Conservation (phyloP, 2,113 vertebrate genomes). For the Eudyptes chrysolophus region DNA sequence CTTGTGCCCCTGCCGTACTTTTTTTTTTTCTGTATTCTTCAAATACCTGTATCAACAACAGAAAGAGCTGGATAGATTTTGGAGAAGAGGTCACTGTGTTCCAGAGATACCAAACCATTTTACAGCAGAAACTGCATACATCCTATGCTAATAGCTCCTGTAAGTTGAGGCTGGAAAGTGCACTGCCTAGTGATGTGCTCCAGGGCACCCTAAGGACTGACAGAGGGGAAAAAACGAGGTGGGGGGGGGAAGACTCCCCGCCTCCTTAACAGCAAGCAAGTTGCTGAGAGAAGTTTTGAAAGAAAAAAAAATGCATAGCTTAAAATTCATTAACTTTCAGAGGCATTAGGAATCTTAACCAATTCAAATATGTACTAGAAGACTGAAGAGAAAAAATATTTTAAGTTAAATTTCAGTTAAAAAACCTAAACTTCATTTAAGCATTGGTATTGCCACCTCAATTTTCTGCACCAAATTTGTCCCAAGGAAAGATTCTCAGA, state of each 20-base stretch:
- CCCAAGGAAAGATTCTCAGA: background rate
- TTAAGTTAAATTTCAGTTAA: background rate
- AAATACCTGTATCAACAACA: background rate
- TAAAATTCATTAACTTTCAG: background rate
- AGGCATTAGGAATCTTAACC: background rate
- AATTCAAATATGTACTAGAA: background rate
- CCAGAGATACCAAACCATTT: background rate
- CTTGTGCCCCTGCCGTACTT: too few species aligned
- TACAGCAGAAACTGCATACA: background rate
- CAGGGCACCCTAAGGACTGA: background rate
- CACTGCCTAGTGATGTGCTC: background rate
- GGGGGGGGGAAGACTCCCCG: background rate
- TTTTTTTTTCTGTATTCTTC: background rate
- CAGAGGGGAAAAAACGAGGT: fast-evolving
- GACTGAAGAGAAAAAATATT: background rate
- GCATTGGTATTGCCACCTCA: background rate
- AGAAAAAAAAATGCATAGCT: background rate
- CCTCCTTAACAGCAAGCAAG: background rate
- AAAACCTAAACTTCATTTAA: background rate
- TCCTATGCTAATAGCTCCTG: background rate
- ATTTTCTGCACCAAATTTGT: background rate
- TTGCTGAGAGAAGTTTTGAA: background rate
- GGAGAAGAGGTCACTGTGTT: background rate
- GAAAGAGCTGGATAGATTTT: background rate
- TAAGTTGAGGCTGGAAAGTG: background rate